Base-by-base conservation (phyloP, 2,888 invertebrate genomes). In the Pristionchus japonicus region DNA sequence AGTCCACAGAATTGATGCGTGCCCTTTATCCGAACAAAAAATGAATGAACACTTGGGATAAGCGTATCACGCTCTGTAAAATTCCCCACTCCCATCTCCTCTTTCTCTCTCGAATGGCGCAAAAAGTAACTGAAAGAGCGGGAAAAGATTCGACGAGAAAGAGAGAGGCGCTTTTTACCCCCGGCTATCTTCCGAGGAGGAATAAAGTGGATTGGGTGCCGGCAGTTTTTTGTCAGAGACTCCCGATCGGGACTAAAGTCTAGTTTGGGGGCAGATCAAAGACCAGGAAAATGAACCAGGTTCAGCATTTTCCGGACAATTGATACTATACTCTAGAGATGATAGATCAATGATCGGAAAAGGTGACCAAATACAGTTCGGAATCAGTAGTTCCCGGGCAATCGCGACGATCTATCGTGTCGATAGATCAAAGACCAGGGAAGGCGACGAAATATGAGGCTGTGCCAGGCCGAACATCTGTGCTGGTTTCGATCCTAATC, bases 81-180 rank as follows among this genome's bases (percentile, higher is more conserved):
- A 40, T n/a, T 43, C 34, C 47, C 31, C 80, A 4, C 27, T 47
- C 80, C 31, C 27, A 15, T 20, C 80, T 11, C 80, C 47, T 40
- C 47, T 27, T 13, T 9, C 70, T 20, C 70, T 37, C 70, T 70
- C 70, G 70, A 70, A 37, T 23, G 37, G 20, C 23, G 70, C 70
- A 70, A 70, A 70, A 70, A 70, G 37, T 20, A 70, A 20, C 70
- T 70, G 70, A 70, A n/a, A 70, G 70, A 37, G 61, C 3, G 61
- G 23, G n/a, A 3, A 27, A 6, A 6, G 70, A 70, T 37, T 70
- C 37, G 31, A 31, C 2, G 31, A 31, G 27, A 27, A 61, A 27
- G n/a, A 27, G 52, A 57, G 52, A 23, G 9, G 57, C 57, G 2
- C 77, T 20, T 43, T 77, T 77, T 74, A 23, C 23, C 40, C 37